A percentile compares a stretch with the other conserved stretches of the same genome.
Evolutionary conservation across 2,888 invertebrate species (phyloP).

Genomic region (Platycnemis pennipes): DNA sequence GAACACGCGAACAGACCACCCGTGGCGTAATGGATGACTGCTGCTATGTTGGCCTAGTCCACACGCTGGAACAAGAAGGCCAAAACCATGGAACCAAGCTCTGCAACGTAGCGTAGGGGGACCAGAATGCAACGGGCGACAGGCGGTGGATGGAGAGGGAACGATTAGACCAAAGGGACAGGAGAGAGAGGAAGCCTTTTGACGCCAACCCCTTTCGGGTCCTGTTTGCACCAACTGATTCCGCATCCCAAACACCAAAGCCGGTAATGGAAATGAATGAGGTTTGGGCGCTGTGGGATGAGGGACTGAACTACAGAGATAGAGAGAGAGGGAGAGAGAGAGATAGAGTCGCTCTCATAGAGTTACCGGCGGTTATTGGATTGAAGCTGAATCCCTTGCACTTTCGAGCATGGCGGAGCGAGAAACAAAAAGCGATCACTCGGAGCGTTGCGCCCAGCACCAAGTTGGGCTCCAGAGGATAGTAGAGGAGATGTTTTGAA

Average conservation of each 20-base stretch:
- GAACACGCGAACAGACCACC: not conserved
- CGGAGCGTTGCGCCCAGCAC: no score
- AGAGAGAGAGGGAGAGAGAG: not conserved
- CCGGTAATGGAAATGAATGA: slow-evolving; percentile 46
- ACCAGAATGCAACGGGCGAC: not conserved
- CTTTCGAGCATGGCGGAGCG: not conserved
- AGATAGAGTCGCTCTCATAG: not conserved
- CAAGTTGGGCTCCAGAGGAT: not conserved
- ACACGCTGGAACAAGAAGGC: not conserved
- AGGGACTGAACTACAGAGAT: no score
- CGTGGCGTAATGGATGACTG: not conserved
- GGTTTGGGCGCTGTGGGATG: not conserved
- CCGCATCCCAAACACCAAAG: not conserved
- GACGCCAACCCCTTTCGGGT: not conserved
- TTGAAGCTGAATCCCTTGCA: not conserved
- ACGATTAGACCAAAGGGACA: not conserved
- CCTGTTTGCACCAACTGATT: not conserved
- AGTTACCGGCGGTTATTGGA: not conserved
- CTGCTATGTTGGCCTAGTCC: not conserved
- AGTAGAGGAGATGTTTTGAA: not conserved
- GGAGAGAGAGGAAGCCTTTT: not conserved
- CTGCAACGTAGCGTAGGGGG: not conserved
- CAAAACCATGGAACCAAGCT: not conserved
- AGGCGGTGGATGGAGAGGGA: not conserved
- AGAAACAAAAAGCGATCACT: not conserved